phyloP scores from a whole-genome alignment of 2,113 vertebrate species.

The Nematolebias whitei region DNA sequence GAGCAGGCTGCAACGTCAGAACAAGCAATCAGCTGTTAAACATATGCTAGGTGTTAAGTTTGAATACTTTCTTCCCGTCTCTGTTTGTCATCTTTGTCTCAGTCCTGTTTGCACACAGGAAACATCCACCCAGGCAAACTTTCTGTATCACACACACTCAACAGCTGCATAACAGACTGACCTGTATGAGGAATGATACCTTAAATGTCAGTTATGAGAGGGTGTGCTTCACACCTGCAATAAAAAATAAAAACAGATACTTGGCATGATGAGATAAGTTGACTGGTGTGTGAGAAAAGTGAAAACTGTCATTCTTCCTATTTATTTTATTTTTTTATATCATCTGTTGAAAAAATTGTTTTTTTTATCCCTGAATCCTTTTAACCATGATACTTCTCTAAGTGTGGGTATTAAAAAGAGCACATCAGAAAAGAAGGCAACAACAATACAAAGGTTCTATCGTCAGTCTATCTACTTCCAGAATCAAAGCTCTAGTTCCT shows the following conservation, averaged over 20 bases:
- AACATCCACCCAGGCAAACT: not conserved
- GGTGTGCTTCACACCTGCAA: conserved; percentile 12
- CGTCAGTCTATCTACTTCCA: conserved; percentile 29
- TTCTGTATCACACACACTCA: conserved; percentile 2
- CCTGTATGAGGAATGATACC: conserved; percentile 5
- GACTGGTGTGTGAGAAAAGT: not conserved
- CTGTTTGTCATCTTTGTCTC: conserved; percentile 2
- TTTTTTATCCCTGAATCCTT: no score
- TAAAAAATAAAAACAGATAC: conserved; percentile 23
- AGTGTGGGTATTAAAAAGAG: conserved; percentile 12
- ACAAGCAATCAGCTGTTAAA: conserved; percentile 22
- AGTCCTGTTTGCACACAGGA: conserved; percentile 11
- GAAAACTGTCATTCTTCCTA: no score
- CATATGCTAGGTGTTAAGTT: conserved; percentile 37
- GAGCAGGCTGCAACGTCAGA: conserved; percentile 26
- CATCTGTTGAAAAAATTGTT: no score
- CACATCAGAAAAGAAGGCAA: conserved; percentile 9
- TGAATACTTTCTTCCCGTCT: not conserved
- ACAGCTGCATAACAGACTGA: conserved; percentile 22
- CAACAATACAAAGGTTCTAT: conserved; percentile 41
- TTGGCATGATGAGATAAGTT: conserved; percentile 9
- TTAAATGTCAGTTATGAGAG: conserved; percentile 5
- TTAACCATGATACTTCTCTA: not conserved
- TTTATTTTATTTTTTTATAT: no score
- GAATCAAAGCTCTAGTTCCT: conserved; percentile 18